phyloP scores from a whole-genome alignment of 2,113 vertebrate species.

The Cyrtonyx montezumae region DNA sequence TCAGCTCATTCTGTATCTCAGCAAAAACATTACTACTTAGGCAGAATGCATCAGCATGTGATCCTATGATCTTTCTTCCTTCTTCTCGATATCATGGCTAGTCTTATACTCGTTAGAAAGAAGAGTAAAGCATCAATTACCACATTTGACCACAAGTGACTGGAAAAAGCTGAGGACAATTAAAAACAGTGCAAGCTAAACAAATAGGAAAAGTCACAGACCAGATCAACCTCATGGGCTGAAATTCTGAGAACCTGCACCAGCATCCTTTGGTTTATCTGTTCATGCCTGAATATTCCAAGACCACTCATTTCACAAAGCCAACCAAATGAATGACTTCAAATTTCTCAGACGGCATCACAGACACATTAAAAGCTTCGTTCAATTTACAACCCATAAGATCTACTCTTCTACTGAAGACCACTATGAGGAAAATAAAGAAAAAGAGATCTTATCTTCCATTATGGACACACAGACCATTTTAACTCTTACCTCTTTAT shows the following conservation, averaged over 20 bases:
- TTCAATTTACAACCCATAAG: background rate
- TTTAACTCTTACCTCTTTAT: slow-evolving; percentile 85
- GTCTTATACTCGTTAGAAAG: background rate
- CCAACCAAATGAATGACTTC: background rate
- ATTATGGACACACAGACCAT: background rate
- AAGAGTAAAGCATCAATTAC: background rate
- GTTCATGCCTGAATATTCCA: background rate
- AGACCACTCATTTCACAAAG: background rate
- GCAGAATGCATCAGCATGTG: background rate
- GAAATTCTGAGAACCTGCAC: background rate
- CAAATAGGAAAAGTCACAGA: background rate
- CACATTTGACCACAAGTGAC: background rate
- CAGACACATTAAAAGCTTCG: background rate
- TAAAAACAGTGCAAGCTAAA: background rate
- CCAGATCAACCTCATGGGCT: background rate
- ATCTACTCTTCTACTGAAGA: background rate
- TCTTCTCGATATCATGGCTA: background rate
- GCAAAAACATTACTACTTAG: background rate
- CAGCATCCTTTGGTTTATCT: background rate
- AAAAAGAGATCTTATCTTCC: background rate
- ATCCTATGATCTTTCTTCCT: background rate
- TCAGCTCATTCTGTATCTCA: background rate
- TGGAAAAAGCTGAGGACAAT: background rate
- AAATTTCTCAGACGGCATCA: background rate
- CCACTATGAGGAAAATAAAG: background rate